phyloP scores from a whole-genome alignment of 2,888 invertebrate genomes.

The Leptopilina drosophilae region DNA sequence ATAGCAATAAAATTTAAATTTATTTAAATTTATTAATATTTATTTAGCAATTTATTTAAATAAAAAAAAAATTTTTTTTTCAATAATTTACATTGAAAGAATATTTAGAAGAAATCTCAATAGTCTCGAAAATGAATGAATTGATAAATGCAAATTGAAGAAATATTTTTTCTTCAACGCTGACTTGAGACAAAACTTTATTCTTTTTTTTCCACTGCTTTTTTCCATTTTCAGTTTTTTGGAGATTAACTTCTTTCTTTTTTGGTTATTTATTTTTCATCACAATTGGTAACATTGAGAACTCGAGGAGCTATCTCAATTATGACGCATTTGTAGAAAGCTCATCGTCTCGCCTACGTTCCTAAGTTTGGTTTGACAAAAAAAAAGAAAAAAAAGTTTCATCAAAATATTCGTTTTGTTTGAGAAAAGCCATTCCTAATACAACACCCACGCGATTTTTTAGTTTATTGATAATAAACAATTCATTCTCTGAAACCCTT shows the following conservation, averaged over 20 bases:
- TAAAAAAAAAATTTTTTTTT: no score
- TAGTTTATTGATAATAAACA: background rate
- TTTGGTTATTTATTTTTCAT: constrained; percentile 13
- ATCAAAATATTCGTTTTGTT: background rate
- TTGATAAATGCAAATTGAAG: no score
- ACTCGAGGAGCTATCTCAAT: background rate
- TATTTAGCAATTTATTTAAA: no score
- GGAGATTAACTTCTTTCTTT: background rate
- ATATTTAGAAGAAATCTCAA: no score
- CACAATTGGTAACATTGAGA: background rate
- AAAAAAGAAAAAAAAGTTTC: background rate
- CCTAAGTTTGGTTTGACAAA: background rate
- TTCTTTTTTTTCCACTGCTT: background rate
- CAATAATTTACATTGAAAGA: no score
- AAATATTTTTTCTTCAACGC: no score
- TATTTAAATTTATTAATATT: no score
- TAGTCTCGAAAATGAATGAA: no score
- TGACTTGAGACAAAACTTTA: no score
- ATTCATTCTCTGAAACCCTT: background rate
- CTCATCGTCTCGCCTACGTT: background rate
- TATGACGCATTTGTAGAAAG: constrained; percentile 14
- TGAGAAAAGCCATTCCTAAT: background rate
- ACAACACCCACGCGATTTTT: background rate
- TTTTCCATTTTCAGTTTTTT: background rate
- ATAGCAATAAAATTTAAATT: no score